phyloP scores from a whole-genome alignment of 2,888 invertebrate species.

The Lasioglossum villosulum region DNA sequence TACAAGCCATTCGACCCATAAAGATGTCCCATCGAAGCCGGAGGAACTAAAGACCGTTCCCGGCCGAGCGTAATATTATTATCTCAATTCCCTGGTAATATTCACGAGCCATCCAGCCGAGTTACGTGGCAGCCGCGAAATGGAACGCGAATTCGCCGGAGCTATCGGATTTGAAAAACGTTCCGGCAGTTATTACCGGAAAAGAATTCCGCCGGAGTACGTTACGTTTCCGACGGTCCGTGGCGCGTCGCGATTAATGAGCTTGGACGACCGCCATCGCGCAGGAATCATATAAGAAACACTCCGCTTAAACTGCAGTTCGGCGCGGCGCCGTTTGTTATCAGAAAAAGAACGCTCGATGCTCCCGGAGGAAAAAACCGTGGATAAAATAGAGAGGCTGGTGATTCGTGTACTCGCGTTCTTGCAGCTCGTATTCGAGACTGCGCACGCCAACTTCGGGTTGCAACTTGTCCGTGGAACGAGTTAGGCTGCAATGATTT shows the following conservation, averaged over 20 bases:
- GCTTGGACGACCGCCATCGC: conserved; percentile 77
- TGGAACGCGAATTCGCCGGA: conserved; percentile 59
- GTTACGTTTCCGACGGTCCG: conserved; percentile 52
- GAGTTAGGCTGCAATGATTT: conserved; percentile 2
- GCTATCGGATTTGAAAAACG: conserved; percentile 66
- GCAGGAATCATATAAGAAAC: conserved; percentile 72
- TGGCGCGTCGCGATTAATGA: conserved; percentile 76
- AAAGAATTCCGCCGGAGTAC: conserved; percentile 66
- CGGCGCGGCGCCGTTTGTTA: conserved; percentile 65
- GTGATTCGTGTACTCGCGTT: conserved; percentile 21
- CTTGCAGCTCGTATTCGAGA: neutral
- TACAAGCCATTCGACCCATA: conserved; percentile 34
- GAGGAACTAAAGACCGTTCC: conserved; percentile 12
- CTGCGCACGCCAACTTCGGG: neutral
- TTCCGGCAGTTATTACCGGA: conserved; percentile 72
- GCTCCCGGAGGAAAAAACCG: neutral
- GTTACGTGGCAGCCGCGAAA: conserved; percentile 66
- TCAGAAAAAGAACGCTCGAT: conserved; percentile 25
- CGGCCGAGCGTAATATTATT: conserved; percentile 57
- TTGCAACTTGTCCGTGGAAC: conserved; percentile 4
- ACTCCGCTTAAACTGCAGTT: conserved; percentile 75
- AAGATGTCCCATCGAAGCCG: conserved; percentile 42
- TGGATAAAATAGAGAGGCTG: conserved; percentile 15
- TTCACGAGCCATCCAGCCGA: conserved; percentile 57
- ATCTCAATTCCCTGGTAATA: conserved; percentile 60